Base-by-base conservation (phyloP, 2,797 vertebrate genomes). In the Lepilemur septentrionalis region DNA sequence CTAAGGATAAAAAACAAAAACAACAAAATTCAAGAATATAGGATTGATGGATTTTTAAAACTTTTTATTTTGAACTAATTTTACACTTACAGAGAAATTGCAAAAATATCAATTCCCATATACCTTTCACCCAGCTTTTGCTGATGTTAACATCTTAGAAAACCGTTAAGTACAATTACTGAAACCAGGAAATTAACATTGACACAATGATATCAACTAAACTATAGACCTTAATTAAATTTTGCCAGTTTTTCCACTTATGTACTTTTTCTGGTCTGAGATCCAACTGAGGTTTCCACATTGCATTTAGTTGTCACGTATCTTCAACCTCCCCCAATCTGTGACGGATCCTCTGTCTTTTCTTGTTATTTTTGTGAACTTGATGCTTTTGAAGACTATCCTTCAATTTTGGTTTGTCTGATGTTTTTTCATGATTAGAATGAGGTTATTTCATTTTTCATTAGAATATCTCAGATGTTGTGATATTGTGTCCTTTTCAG, bases 11-110 rank as follows among this genome's bases (percentile, higher is more conserved):
- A 50, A 61, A 32, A 78, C 43, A 84, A 92, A 55, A 32, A 28
- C 43, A 57, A 80, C 15, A 80, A 35, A n/a, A 46, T 20, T 63
- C 69, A 67, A 88, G 41, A 61, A 82, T 38, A 25, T 38, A 89
- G 43, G 25, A 82, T 4, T 35, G 59, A 76, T 67, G 10, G 48
- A 89, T 67, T 88, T 63, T 46, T 4, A 48, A 67, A 82, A 83
- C 23, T 25, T 78, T 94, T 88, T 73, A 76, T 88, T 95, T 92
- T 17, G 14, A 46, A 93, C 43, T 52, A 50, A 92, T 63, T 92
- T 78, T 61, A 70, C 52, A 70, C 41, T 70, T 70, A 92, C n/a
- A 90, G 17, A 59, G 15, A 87, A 92, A 72, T 52, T 89, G 14
- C 0, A 84, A 76, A 95, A 89, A 38, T 89, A 89, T 46, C 30